These are phyloP conservation scores for Eristalis intricaria DNA, from an alignment of 2,888 invertebrate genomes.

Conservation along the genomic window DNA sequence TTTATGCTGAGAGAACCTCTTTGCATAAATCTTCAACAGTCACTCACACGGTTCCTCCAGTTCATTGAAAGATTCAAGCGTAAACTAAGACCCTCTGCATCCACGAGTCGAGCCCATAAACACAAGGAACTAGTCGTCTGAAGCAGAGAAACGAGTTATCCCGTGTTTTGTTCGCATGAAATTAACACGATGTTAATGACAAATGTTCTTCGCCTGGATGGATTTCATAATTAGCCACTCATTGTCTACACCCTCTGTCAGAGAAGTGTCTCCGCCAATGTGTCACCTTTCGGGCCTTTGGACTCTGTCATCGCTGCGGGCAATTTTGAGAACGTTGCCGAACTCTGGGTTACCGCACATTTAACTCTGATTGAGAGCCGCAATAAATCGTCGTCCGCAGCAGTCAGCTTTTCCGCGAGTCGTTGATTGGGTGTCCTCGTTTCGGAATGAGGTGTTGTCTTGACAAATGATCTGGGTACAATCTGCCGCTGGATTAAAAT, in stretches of 20 bases:
- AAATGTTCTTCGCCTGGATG: not conserved
- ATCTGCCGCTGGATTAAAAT: not conserved
- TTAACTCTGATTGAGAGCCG: not conserved
- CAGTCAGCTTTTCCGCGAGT: not conserved
- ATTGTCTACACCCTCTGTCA: conserved; percentile 18
- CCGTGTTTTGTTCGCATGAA: not conserved
- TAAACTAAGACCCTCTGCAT: no score
- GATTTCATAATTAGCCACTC: conserved; percentile 19
- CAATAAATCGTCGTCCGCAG: not conserved
- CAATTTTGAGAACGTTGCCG: not conserved
- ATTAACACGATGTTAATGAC: not conserved
- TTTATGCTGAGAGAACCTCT: no score
- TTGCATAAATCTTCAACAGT: no score
- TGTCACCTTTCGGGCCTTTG: not conserved
- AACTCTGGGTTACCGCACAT: not conserved
- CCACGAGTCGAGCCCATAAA: not conserved
- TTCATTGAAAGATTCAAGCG: no score
- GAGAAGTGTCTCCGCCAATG: not conserved
- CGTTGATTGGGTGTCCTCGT: not conserved
- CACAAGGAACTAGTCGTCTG: not conserved
- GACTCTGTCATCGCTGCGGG: not conserved
- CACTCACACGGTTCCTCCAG: no score
- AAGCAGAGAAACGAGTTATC: not conserved
- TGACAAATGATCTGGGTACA: not conserved
- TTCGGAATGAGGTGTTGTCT: not conserved